Evolutionary conservation across 2,888 invertebrate genomes (phyloP).

Genomic region (Psococerastis gibbosa): DNA sequence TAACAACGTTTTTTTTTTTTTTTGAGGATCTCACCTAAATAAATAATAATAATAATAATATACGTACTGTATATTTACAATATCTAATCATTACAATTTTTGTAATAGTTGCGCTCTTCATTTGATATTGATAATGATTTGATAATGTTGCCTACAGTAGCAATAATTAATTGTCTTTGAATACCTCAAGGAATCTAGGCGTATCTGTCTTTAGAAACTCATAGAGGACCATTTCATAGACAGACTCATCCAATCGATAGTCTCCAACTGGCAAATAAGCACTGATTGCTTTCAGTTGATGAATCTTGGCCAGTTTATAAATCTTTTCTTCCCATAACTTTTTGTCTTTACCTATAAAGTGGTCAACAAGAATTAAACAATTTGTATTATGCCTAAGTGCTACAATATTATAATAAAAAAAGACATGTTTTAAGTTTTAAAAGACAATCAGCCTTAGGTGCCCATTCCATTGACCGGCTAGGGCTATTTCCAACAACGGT

Average conservation of each 20-base stretch:
- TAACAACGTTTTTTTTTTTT: no score
- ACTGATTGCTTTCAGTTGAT: constrained; percentile 61
- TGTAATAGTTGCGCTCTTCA: not conserved
- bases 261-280: constrained; percentile 59
- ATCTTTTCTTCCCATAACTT: constrained; percentile 82
- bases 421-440: not conserved
- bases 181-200: constrained; percentile 25
- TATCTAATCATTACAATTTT: not conserved
- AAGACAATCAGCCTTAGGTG: no score
- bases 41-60: no score
- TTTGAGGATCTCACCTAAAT: no score
- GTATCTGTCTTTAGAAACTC: constrained; percentile 77
- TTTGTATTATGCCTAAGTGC: no score
- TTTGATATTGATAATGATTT: not conserved
- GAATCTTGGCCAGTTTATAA: constrained; percentile 67
- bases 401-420: no score
- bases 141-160: not conserved
- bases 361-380: no score
- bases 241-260: constrained; percentile 54
- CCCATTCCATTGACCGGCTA: no score
- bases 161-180: constrained; percentile 9
- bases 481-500: no score
- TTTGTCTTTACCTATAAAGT: constrained; percentile 53
- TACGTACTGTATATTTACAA: no score
- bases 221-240: constrained; percentile 87